These are phyloP conservation scores for Aegithalos caudatus DNA, from an alignment of 2,113 vertebrate species.

Conservation along the genomic window DNA sequence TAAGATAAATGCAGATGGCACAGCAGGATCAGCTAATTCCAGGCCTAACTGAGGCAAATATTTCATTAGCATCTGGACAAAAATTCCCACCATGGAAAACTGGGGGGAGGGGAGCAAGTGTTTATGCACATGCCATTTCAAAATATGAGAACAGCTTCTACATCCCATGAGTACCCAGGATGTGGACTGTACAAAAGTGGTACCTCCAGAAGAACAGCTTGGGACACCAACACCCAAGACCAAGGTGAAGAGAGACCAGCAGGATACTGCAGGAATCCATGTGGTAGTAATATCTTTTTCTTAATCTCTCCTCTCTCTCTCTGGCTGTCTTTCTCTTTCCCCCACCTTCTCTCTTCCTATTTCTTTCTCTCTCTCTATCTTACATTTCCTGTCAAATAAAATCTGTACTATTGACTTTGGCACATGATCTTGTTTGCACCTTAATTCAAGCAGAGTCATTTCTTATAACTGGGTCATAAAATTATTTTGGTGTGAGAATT, in stretches of 20 bases:
- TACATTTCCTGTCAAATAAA: neutral
- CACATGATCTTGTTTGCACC: neutral
- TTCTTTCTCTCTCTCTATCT: neutral
- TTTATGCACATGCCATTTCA: neutral
- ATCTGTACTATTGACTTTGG: neutral
- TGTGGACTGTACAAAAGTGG: neutral
- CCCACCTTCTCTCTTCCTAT: neutral
- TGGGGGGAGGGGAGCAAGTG: neutral
- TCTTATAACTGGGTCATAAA: neutral
- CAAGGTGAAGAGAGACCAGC: neutral
- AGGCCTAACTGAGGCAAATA: too few species aligned
- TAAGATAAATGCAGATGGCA: neutral
- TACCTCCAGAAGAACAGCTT: neutral
- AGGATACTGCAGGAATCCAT: neutral
- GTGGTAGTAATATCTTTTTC: neutral
- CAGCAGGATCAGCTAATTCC: neutral
- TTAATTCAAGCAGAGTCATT: neutral
- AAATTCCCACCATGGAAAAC: neutral
- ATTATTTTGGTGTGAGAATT: neutral
- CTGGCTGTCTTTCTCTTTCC: neutral
- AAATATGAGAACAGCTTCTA: neutral
- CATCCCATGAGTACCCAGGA: neutral
- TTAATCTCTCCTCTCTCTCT: neutral
- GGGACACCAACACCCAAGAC: too few species aligned
- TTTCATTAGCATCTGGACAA: neutral